Evolutionary conservation across 2,113 vertebrate genomes (phyloP), one percentile per base, ranked within the genome.

Genomic region (Urocitellus parryii): DNA sequence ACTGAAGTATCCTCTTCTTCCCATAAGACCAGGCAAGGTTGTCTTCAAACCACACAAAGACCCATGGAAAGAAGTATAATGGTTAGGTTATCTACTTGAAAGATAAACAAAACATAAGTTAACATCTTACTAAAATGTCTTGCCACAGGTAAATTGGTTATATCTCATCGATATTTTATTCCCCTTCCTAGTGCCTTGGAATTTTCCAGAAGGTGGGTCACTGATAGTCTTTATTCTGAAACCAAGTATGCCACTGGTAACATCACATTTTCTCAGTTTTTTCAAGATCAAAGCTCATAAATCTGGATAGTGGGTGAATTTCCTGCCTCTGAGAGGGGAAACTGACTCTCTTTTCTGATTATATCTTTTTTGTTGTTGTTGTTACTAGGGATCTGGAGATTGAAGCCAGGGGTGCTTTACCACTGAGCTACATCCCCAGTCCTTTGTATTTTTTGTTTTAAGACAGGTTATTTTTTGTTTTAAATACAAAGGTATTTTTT

Each of bases 21-120:
- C 34, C 17, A 63, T 20, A 77, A 39, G 9, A 67, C n/a, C 65
- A 80, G 51, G 10, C n/a, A 34, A 86, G 13, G 29, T n/a, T 79
- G 16, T 88, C 51, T 61, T 48, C 48, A 58, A 37, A 53, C 3
- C 4, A 61, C 29, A 53, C 48, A 77, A 82, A 91, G 24, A 72
- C 18, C 9, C 11, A 34, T 82, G 37, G 37, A 53, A 93, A 82
- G 17, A 51, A 88, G 45, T 11, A 74, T 18, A 72, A 72, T 65
- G 6, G 27, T 83, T 25, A 79, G 56, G 24, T 63, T 88, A 90
- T 48, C 20, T 87, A 39, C 39, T 76, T 70, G 61, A 48, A 37
- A 87, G 58, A 73, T 22, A 91, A 92, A 87, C 4, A n/a, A 70
- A 83, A 92, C 5, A 88, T 58, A 90, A 25, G n/a, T 53, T 67